A percentile compares a stretch with the other conserved stretches of the same genome.
phyloP scores from a whole-genome alignment of 2,888 invertebrate species.

The Seira ritae region DNA sequence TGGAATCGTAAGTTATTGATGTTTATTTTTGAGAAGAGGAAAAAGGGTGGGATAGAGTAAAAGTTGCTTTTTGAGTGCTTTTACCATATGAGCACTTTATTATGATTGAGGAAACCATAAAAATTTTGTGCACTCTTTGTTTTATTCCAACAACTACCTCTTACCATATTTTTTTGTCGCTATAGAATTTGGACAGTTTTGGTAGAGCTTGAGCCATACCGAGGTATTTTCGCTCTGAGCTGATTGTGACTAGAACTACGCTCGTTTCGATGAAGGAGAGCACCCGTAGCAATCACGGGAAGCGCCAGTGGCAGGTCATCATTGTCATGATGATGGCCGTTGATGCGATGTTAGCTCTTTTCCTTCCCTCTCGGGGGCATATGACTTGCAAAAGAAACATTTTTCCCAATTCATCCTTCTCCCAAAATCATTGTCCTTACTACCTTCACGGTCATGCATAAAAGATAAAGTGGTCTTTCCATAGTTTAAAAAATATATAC shows the following conservation, averaged over 20 bases:
- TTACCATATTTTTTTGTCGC: not conserved
- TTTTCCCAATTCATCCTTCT: conserved; percentile 3
- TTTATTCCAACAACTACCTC: not conserved
- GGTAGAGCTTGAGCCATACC: no score
- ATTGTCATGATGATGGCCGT: not conserved
- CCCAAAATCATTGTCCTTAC: not conserved
- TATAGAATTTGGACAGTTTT: not conserved
- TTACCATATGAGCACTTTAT: not conserved
- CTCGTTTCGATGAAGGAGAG: not conserved
- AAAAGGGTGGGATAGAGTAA: not conserved
- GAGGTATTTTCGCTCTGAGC: no score
- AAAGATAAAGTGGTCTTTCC: not conserved
- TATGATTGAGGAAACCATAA: conserved; percentile 6
- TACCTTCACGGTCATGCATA: conserved; percentile 11
- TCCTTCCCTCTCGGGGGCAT: conserved; percentile 12
- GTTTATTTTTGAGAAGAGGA: not conserved
- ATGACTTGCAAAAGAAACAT: not conserved
- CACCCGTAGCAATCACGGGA: conserved; percentile 16
- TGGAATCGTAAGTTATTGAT: conserved; percentile 1
- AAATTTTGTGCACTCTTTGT: conserved; percentile 1
- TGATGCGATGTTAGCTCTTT: not conserved
- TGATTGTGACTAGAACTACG: not conserved
- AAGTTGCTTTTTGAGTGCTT: conserved; percentile 2
- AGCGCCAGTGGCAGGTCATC: not conserved
- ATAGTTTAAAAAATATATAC: not conserved